Evolutionary conservation across 2,888 invertebrate genomes (phyloP).

Genomic region (Micoletzkya japonica): DNA sequence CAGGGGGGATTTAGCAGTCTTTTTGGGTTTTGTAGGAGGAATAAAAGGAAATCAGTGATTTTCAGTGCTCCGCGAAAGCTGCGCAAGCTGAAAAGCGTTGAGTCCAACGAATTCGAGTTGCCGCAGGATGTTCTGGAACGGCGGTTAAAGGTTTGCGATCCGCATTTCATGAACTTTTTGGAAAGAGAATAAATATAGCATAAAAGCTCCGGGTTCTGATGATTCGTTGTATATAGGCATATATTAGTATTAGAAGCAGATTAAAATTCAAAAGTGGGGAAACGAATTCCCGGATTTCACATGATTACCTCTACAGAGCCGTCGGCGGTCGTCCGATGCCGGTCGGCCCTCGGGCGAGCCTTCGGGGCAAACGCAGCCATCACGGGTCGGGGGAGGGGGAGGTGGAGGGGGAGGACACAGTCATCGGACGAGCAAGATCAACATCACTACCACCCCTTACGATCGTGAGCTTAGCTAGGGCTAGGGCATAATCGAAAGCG

Average conservation of each 20-base stretch:
- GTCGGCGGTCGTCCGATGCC: slow-evolving; percentile 20
- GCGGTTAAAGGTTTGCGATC: slow-evolving; percentile 12
- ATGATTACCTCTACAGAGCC: slow-evolving; percentile 2
- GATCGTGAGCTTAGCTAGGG: background rate
- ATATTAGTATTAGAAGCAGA: background rate
- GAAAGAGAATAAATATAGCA: background rate
- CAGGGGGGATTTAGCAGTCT: background rate
- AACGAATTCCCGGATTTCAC: background rate
- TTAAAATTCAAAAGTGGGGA: background rate
- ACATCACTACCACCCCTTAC: background rate
- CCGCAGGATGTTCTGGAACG: slow-evolving; percentile 17
- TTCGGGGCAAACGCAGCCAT: background rate
- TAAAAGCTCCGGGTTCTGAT: background rate
- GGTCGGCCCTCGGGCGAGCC: background rate
- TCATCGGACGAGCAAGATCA: background rate
- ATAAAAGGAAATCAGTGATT: background rate
- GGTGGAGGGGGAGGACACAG: background rate
- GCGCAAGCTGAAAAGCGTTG: slow-evolving; percentile 13
- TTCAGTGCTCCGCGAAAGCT: slow-evolving; percentile 2
- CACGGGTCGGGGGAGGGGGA: background rate
- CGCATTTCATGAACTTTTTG: background rate
- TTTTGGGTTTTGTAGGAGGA: background rate
- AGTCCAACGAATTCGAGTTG: slow-evolving; percentile 12
- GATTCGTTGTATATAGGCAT: background rate
- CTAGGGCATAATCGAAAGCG: background rate